These are phyloP conservation scores for Tiliqua scincoides DNA, from an alignment of 2,113 vertebrate genomes.

Conservation along the genomic window DNA sequence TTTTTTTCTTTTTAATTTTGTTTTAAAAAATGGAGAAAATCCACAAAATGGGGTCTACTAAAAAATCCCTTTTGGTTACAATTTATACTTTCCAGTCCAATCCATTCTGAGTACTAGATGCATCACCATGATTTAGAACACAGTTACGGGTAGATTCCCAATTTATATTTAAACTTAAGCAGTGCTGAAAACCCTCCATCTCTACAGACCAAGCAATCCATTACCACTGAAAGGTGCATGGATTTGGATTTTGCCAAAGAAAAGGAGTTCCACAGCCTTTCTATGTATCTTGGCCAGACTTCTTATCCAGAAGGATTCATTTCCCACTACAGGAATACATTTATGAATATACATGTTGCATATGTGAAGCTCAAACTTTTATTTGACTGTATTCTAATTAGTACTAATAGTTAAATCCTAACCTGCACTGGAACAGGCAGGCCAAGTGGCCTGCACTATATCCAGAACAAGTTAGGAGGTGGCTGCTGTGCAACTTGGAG, in stretches of 20 bases:
- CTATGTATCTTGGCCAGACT: background rate
- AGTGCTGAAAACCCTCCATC: background rate
- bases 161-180: background rate
- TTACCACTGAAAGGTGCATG: background rate
- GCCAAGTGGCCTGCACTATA: no score
- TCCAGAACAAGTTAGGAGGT: no score
- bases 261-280: background rate
- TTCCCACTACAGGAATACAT: background rate
- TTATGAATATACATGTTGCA: no score
- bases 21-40: slow-evolving; percentile 37
- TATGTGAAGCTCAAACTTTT: background rate
- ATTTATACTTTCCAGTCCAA: background rate
- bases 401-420: no score
- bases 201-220: no score
- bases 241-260: background rate
- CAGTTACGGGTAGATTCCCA: background rate
- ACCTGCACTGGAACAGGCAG: no score
- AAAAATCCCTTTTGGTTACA: slow-evolving; percentile 36
- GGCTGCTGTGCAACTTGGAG: no score
- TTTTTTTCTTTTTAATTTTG: no score
- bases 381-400: no score
- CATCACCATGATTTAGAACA: background rate
- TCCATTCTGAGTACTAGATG: background rate
- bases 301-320: background rate
- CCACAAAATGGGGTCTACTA: slow-evolving; percentile 27